Conservation (phyloP, 2,888 invertebrate species). For the Cephonodes hylas region DNA sequence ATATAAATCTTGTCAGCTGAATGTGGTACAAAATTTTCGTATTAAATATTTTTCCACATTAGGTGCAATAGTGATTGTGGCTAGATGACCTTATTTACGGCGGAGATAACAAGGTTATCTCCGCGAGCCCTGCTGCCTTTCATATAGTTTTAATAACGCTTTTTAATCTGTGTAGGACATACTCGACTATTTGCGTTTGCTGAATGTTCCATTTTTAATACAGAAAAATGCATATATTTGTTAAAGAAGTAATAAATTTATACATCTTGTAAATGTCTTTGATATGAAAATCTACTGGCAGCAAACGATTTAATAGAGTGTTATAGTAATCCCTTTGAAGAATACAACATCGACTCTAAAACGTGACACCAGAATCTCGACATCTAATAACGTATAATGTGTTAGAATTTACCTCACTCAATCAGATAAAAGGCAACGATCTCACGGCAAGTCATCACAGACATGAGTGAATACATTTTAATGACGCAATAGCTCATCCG, state of each 20-base stretch:
- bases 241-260: no score
- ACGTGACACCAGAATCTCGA: background rate
- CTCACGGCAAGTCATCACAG: conserved; percentile 8
- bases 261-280: no score
- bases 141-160: conserved; percentile 40
- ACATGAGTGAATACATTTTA: conserved; percentile 31
- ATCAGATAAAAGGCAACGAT: background rate
- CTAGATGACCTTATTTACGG: conserved; percentile 60
- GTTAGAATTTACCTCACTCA: background rate
- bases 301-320: no score
- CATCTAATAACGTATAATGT: background rate
- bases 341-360: no score
- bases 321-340: no score
- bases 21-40: background rate
- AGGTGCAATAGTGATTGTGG: conserved; percentile 40
- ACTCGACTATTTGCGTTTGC: conserved; percentile 20
- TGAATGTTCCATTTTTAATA: conserved; percentile 24
- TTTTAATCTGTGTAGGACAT: conserved; percentile 27
- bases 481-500: conserved; percentile 49
- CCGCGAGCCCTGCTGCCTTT: conserved; percentile 45
- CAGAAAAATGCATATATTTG: conserved; percentile 13
- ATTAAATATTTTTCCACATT: conserved; percentile 20
- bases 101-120: conserved; percentile 62
- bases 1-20: background rate
- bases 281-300: no score